phyloP scores from a whole-genome alignment of 2,113 vertebrate species.

The Meles meles region DNA sequence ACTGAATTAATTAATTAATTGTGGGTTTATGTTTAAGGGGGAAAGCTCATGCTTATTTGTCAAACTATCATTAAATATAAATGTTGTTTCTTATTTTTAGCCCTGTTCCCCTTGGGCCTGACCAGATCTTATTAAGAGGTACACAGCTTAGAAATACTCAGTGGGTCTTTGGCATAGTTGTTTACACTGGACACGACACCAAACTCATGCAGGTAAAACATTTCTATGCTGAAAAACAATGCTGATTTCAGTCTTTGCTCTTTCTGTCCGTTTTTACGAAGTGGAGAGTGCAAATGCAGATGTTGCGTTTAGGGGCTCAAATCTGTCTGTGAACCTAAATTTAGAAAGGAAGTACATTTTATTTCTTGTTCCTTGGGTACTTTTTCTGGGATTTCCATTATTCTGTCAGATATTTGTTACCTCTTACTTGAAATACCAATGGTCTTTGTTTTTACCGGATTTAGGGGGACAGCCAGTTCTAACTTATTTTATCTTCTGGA shows the following conservation, averaged over 20 bases:
- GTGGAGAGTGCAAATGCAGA: not conserved
- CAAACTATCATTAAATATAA: slow-evolving; percentile 40
- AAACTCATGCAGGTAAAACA: slow-evolving; percentile 97
- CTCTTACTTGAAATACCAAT: not conserved
- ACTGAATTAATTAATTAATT: not conserved
- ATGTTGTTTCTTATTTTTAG: slow-evolving; percentile 80
- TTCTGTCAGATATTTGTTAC: not conserved
- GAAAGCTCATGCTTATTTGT: not conserved
- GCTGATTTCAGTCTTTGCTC: not conserved
- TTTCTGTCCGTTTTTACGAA: not conserved
- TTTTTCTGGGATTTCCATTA: not conserved
- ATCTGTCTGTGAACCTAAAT: not conserved
- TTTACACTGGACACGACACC: slow-evolving; percentile 98
- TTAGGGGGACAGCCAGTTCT: not conserved
- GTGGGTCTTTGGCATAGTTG: slow-evolving; percentile 94
- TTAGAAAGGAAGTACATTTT: not conserved
- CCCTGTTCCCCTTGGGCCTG: slow-evolving; percentile 90
- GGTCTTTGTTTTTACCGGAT: not conserved
- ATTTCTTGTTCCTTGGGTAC: not conserved
- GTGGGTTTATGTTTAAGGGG: slow-evolving; percentile 28
- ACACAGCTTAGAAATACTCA: slow-evolving; percentile 97
- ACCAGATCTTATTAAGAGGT: slow-evolving; percentile 94
- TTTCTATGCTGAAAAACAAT: slow-evolving; percentile 37
- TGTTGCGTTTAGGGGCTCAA: not conserved
- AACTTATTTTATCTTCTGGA: not conserved